phyloP scores from a whole-genome alignment of 30 jellyfish, hydroid and myxozoan species.

The Turritopsis rubra region DNA sequence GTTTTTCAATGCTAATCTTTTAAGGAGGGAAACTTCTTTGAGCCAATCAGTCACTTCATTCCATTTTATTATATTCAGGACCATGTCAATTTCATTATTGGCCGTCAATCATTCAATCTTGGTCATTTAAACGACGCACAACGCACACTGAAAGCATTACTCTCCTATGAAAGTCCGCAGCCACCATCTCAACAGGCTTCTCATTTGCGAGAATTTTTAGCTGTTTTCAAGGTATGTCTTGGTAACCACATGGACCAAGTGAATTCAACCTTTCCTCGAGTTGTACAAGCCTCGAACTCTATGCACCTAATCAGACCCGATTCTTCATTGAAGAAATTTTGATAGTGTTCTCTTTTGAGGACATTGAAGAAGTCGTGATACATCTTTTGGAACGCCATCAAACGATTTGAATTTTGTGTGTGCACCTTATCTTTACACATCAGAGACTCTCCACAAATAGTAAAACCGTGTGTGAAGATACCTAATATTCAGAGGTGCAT shows the following conservation, averaged over 20 bases:
- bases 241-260: not conserved
- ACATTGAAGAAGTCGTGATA: too few relatives aligned
- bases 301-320: too few relatives aligned
- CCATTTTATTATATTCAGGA: constrained; percentile 35
- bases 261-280: not conserved
- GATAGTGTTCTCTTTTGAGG: too few relatives aligned
- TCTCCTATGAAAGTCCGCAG: constrained; percentile 65
- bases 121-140: constrained; percentile 70
- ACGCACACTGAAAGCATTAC: constrained; percentile 51
- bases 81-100: constrained; percentile 77
- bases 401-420: too few relatives aligned
- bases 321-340: too few relatives aligned
- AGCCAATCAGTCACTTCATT: not conserved
- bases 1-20: too few relatives aligned
- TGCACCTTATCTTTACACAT: too few relatives aligned
- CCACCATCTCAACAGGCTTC: constrained; percentile 81
- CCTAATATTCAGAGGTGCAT: too few relatives aligned
- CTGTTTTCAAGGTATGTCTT: constrained; percentile 58
- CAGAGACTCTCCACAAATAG: too few relatives aligned
- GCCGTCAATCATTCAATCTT: constrained; percentile 78
- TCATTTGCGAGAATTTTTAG: constrained; percentile 72
- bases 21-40: too few relatives aligned
- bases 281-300: not conserved
- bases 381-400: too few relatives aligned
- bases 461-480: too few relatives aligned